These are phyloP conservation scores for Platanista minor DNA, from an alignment of 2,113 vertebrate genomes.

Conservation along the genomic window DNA sequence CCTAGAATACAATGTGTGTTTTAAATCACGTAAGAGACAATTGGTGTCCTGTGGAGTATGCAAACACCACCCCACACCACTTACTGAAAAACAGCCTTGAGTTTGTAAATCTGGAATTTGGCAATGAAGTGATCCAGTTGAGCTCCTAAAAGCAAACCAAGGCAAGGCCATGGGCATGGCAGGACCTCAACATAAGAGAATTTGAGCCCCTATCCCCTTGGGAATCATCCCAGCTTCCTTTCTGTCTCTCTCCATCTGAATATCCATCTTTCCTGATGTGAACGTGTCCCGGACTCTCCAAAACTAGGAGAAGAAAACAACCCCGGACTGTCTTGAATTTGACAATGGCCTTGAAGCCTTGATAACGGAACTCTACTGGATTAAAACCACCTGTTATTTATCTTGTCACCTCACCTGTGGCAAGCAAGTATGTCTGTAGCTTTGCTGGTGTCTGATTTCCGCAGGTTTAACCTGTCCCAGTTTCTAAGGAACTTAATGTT, in stretches of 20 bases:
- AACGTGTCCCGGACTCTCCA: neutral
- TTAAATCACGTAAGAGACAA: neutral
- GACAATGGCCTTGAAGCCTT: neutral
- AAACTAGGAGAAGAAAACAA: neutral
- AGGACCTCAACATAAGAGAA: neutral
- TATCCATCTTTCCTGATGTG: neutral
- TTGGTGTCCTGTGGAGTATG: neutral
- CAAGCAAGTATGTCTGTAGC: neutral
- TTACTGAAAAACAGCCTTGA: neutral
- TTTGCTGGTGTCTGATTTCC: neutral
- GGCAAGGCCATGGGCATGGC: neutral
- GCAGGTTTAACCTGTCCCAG: neutral
- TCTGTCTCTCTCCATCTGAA: neutral
- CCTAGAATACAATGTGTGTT: neutral
- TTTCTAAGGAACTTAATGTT: neutral
- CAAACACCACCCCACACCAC: neutral
- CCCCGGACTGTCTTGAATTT: neutral
- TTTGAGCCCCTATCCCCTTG: neutral
- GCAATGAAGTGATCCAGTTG: rapidly evolving
- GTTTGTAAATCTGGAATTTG: neutral
- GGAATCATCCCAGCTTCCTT: neutral
- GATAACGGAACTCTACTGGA: neutral
- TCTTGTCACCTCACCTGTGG: neutral
- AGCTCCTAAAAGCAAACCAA: neutral
- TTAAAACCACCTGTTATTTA: neutral